Base-by-base conservation (phyloP, 2,888 invertebrate genomes). In the Callyntrura sp. region DNA sequence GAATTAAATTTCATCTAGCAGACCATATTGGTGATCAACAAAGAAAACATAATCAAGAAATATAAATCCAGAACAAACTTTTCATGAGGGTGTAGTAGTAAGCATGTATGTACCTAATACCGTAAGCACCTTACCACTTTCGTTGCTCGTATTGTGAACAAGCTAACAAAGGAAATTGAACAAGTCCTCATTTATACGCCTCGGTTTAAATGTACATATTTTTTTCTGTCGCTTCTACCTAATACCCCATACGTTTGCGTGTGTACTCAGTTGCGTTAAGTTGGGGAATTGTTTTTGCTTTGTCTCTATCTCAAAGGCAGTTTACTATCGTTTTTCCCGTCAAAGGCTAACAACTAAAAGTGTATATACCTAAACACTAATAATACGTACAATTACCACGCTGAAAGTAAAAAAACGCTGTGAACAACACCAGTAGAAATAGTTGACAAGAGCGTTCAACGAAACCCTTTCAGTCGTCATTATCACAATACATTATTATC, bases 401-500 rank as follows among this genome's bases (percentile, higher is more conserved):
- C 35, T 35, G 35, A 35, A n/a, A 43, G 68, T 43, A 35, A n/a
- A 68, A 73, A 43, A 73, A 45, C 6, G 68, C 11, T 45, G 70
- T 45, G 48, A 73, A 73, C 70, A 65, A 48, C 23, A 60, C 1
- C 43, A 45, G 20, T 35, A 23, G 25, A 45, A 79, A 62, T 20
- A 48, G 43, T 43, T 51, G 43, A 85, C 55, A 73, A 57, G 43
- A 82, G 65, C 45, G 43, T 73, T 73, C 73, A 70, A 68, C 57
- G 23, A 85, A 55, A 12, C 57, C 73, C 28, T 45, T 76, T 78
- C 23, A 25, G 73, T 76, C 57, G 28, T 85, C 84, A 73, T 70
- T n/a, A 78, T 78, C 62, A 78, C 73, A 76, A 17, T 23, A 17
- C 23, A 57, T 68, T 35, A 84, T 43, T 48, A 62, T 85, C 73